phyloP scores from a whole-genome alignment of 2,888 invertebrate species.

The Phalera bucephala region DNA sequence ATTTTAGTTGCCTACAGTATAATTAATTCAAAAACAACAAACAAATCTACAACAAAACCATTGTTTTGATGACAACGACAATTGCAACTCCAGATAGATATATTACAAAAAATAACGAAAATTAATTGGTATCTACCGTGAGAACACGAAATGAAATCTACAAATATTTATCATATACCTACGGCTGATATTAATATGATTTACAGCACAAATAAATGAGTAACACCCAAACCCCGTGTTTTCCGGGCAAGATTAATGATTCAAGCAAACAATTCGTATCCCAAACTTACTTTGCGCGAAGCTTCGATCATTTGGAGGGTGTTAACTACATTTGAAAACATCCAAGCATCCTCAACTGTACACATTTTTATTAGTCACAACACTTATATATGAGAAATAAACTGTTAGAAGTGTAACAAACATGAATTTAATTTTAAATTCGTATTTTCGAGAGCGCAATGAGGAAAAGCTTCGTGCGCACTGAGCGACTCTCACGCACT shows the following conservation, averaged over 20 bases:
- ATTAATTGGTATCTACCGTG: too few relatives aligned
- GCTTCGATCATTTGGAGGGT: constrained; percentile 48
- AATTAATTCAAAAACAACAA: too few relatives aligned
- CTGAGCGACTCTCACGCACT: constrained; percentile 68
- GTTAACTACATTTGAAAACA: constrained; percentile 45
- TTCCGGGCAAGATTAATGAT: constrained; percentile 13
- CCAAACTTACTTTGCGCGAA: constrained; percentile 45
- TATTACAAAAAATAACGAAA: too few relatives aligned
- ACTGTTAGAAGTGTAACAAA: constrained; percentile 24
- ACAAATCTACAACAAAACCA: too few relatives aligned
- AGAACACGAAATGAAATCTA: too few relatives aligned
- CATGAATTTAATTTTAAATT: constrained; percentile 19
- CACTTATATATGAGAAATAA: constrained; percentile 26
- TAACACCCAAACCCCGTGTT: constrained; percentile 5
- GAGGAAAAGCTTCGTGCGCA: constrained; percentile 34
- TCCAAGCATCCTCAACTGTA: constrained; percentile 47
- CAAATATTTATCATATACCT: background rate
- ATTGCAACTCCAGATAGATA: too few relatives aligned
- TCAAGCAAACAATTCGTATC: constrained; percentile 8
- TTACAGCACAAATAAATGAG: constrained; percentile 11
- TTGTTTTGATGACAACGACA: too few relatives aligned
- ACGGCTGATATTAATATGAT: constrained; percentile 6
- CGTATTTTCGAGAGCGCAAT: constrained; percentile 20
- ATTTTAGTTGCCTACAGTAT: too few relatives aligned
- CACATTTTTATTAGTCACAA: constrained; percentile 45